A percentile compares a stretch with the other conserved stretches of the same genome.
Evolutionary conservation across 2,888 invertebrate genomes (phyloP).

Genomic region (Balanococcus diminutus): DNA sequence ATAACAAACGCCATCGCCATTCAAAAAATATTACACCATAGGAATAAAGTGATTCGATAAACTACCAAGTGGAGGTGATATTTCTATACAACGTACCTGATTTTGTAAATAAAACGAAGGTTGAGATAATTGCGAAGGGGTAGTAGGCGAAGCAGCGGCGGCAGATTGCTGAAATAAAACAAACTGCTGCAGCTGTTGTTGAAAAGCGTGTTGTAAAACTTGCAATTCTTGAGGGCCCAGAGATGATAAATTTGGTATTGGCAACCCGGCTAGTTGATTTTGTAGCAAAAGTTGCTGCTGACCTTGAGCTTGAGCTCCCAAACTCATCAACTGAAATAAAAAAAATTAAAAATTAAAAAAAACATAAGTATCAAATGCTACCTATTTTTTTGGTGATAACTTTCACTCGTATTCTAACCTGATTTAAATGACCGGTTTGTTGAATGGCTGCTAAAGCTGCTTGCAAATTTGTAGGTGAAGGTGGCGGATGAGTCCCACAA

Average conservation of each 20-base stretch:
- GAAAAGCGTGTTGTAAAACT: conserved; percentile 66
- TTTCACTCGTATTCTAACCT: background rate
- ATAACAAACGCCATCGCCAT: background rate
- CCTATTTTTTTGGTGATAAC: background rate
- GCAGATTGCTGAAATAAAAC: conserved; percentile 66
- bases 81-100: conserved; percentile 65
- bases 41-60: background rate
- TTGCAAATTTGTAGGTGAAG: conserved; percentile 42
- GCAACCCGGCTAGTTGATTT: conserved; percentile 44
- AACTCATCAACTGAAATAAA: conserved; percentile 44
- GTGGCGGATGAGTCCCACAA: conserved; percentile 24
- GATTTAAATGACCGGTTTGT: conserved; percentile 50
- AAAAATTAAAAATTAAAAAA: background rate
- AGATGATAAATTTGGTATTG: conserved; percentile 59
- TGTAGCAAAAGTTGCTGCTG: conserved; percentile 45
- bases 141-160: conserved; percentile 53
- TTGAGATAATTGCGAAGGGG: conserved; percentile 63
- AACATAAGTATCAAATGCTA: background rate
- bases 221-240: conserved; percentile 62
- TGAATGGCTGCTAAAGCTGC: conserved; percentile 52
- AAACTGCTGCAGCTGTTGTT: conserved; percentile 68
- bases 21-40: background rate
- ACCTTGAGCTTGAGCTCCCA: conserved; percentile 53
- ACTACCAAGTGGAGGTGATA: background rate
- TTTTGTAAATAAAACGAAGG: conserved; percentile 79